phyloP scores from a whole-genome alignment of 2,797 vertebrate genomes.

The Todus mexicanus region DNA sequence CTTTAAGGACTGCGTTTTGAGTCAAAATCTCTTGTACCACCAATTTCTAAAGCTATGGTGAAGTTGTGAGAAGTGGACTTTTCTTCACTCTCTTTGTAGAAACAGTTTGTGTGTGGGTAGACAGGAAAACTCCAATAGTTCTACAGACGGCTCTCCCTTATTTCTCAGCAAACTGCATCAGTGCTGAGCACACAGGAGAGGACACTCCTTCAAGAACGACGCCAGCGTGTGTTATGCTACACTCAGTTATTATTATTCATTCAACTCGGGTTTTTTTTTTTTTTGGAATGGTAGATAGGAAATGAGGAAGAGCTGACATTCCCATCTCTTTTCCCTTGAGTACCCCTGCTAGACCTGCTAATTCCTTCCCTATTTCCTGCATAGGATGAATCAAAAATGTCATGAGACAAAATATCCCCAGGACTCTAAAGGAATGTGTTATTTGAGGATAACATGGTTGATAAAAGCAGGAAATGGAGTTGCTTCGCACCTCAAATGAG shows the following conservation, averaged over 20 bases:
- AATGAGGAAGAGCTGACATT: not conserved
- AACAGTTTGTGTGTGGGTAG: not conserved
- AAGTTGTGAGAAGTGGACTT: not conserved
- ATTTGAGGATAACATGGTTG: not conserved
- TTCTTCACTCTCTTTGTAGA: not conserved
- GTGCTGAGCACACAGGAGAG: not conserved
- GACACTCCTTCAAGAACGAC: not conserved
- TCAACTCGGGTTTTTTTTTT: not conserved
- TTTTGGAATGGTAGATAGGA: not conserved
- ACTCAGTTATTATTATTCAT: not conserved
- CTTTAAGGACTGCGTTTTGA: not conserved
- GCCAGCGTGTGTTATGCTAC: not conserved
- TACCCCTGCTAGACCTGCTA: not conserved
- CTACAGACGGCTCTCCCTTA: not conserved
- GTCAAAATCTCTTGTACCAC: not conserved
- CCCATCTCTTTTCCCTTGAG: not conserved
- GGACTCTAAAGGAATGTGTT: not conserved
- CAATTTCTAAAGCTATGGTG: not conserved
- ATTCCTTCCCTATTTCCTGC: conserved; percentile 23
- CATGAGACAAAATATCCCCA: not conserved
- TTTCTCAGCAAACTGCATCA: not conserved
- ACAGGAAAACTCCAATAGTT: not conserved
- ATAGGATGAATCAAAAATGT: not conserved
- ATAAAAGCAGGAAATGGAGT: conserved; percentile 26
- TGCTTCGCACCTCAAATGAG: not conserved